Percentiles rank a stretch among this genome's conserved stretches.
These are phyloP conservation scores for Dilophus febrilis DNA, from an alignment of 2,888 invertebrate species.

Conservation along the genomic window DNA sequence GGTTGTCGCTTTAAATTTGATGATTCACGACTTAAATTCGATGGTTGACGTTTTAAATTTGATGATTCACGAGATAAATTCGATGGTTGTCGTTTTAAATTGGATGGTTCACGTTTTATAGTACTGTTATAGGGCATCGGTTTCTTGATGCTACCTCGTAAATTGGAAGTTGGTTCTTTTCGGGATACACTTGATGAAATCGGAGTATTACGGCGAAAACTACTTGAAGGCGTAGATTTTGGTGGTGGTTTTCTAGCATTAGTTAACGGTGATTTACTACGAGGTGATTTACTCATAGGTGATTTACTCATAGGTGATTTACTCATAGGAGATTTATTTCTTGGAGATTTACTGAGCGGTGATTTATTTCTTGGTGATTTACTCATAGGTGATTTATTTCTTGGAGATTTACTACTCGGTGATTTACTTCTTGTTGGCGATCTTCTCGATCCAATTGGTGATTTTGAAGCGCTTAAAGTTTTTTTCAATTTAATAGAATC, in stretches of 20 bases:
- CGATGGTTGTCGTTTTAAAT: conserved; percentile 11
- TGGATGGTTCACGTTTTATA: conserved; percentile 20
- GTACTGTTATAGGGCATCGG: no score
- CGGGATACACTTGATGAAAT: not conserved
- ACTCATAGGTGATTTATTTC: not conserved
- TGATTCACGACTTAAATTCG: conserved; percentile 6
- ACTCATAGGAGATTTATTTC: no score
- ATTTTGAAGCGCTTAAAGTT: not conserved
- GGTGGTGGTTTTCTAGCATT: no score
- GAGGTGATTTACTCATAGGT: no score
- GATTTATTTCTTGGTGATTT: not conserved
- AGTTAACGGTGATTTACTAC: no score
- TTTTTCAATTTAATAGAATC: not conserved
- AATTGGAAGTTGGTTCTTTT: conserved; percentile 6
- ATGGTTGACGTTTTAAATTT: conserved; percentile 11
- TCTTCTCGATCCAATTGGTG: not conserved
- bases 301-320: no score
- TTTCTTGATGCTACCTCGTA: not conserved
- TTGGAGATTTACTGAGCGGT: no score
- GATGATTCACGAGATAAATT: conserved; percentile 8
- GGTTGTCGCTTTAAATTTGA: conserved; percentile 5
- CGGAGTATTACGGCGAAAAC: no score
- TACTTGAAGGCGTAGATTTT: no score
- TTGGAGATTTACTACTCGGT: not conserved
- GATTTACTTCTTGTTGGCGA: not conserved